Base-by-base conservation (phyloP, 2,888 invertebrate genomes). In the Cosmopolites sordidus region DNA sequence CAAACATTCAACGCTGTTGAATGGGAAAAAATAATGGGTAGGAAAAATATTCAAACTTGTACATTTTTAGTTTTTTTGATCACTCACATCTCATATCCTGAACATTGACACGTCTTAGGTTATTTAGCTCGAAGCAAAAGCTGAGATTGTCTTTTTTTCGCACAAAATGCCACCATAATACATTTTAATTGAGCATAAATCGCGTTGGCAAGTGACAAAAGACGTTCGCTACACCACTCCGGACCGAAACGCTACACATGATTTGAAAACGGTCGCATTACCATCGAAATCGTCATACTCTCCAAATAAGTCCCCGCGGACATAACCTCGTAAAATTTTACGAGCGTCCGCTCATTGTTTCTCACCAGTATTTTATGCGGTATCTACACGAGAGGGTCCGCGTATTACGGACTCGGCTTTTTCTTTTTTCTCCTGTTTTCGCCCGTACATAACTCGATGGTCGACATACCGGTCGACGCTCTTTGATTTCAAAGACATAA, bases 241-340 rank as follows among this genome's bases (percentile, higher is more conserved):
- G 22, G n/a, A 22, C 22, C 8, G 22, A 22, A 22, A 22, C 22
- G 22, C 4, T 22, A 8, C 22, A n/a, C 43, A 43, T 41, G 47
- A 51, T 51, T 51, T 48, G 37, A 51, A 56, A 56, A 22, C 51
- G 51, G 51, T 48, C 16, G 12, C 45, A 46, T 55, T 56, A 53
- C 39, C 52, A 47, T 52, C 49, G 38, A 43, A 52, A 50, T 48
- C 27, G 46, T 48, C 43, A 49, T 42, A 49, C 45, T 54, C 59
- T 58, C 61, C 60, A 59, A 61, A 61, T 61, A 61, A 57, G 58
- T 56, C 47, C 48, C 45, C 53, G 60, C 62, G 60, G 49, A 50
- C 52, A 52, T 56, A 52, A 56, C 56, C 62, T 65, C 69, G 63
- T 71, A 69, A 71, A 70, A 69, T 67, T 70, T 70, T 68, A 71